Conservation (phyloP, 2,797 vertebrate genomes). For the Pseudochromis fuscus region DNA sequence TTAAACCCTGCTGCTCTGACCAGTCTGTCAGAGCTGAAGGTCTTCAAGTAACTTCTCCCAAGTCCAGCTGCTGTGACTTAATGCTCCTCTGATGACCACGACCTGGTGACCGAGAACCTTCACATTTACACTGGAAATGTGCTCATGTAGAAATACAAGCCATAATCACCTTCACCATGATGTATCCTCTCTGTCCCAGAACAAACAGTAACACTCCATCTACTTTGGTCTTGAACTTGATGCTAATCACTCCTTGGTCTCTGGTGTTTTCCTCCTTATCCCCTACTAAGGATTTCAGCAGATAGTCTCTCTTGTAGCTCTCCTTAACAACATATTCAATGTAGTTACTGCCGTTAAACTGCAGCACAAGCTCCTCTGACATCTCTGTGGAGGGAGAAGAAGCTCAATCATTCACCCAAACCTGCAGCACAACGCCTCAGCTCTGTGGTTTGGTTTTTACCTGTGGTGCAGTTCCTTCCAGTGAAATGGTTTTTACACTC, state of each 20-base stretch:
- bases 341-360: constrained; percentile 73
- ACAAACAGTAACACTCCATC: constrained; percentile 76
- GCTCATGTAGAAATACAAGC: constrained; percentile 3
- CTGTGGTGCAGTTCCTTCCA: constrained; percentile 79
- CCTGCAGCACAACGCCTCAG: too few species aligned
- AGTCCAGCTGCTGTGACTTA: too few species aligned
- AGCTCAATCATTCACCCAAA: background rate
- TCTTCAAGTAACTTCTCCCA: too few species aligned
- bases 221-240: constrained; percentile 80
- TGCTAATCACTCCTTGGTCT: constrained; percentile 64
- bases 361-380: constrained; percentile 77
- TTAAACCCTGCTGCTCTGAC: too few species aligned
- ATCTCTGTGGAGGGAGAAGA: constrained; percentile 65
- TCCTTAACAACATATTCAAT: constrained; percentile 85
- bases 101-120: too few species aligned
- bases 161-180: constrained; percentile 70
- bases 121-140: background rate
- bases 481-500: constrained; percentile 79
- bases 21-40: too few species aligned
- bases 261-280: constrained; percentile 14
- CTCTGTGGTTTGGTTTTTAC: constrained; percentile 51
- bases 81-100: too few species aligned
- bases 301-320: constrained; percentile 79
- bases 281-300: constrained; percentile 64
- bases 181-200: constrained; percentile 52